Evolutionary conservation across 2,888 invertebrate species (phyloP), one percentile per base, ranked within the genome.

Genomic region (Sphecodes monilicornis): DNA sequence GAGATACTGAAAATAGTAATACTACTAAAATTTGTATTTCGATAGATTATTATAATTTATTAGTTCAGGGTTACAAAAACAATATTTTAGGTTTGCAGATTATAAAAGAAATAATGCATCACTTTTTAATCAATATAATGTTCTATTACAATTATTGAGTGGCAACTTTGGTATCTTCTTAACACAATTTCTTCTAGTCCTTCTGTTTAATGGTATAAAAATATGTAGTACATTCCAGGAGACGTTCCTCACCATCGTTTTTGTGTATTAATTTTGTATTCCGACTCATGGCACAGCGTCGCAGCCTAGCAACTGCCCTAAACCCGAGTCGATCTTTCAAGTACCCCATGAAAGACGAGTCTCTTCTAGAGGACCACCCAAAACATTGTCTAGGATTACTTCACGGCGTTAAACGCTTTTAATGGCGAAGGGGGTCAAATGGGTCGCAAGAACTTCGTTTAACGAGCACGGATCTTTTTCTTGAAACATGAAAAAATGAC

Each of bases 301-400:
- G 60, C 16, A 18, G 50, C 4, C 3, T 13, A 3, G 5, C 29
- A 32, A 29, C 8, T 18, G 32, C 29, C 8, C 64, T 8, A 16
- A 29, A 26, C 26, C 26, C 29, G 41, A 26, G 41, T 39, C 41
- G 26, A 43, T 2, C 43, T 26, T 26, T 69, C 41, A 41, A 69
- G 69, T n/a, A 43, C 18, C 69, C 46, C 46, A 18, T 46, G 70
- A 43, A 29, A 46, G 6, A 70, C 70, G 70, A 70, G 43, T 18
- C 43, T 41, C 29, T 32, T 70, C 29, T 43, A 70, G 46, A 22
- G 46, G 70, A 46, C 70, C 70, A 70, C 70, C 46, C 70, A 46
- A 57, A 70, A 70, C 18, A 46, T 46, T 8, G 32, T 70, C 43
- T 70, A 46, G 70, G 70, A 29, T 46, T 46, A 70, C 43, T 26